These are phyloP conservation scores for Stenodera caucasica DNA, from an alignment of 2,888 invertebrate genomes.

Conservation along the genomic window DNA sequence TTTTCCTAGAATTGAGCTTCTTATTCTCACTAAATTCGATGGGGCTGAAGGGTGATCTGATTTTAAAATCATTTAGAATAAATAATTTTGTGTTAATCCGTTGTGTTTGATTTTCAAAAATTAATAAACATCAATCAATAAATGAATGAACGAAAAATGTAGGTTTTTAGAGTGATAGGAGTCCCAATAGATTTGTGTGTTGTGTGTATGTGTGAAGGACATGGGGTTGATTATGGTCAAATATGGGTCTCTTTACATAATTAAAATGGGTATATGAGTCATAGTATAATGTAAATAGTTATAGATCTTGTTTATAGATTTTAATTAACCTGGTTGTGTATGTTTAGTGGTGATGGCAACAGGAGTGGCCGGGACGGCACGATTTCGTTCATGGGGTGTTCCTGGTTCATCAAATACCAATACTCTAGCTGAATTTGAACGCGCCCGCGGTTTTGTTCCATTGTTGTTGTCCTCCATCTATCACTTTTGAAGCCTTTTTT, in stretches of 20 bases:
- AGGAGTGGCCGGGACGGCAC: conserved; percentile 31
- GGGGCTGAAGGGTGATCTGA: conserved; percentile 39
- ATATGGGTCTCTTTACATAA: neutral
- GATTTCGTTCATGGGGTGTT: conserved; percentile 44
- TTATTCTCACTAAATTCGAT: conserved; percentile 84
- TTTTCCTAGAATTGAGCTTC: conserved; percentile 86
- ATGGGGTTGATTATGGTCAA: neutral
- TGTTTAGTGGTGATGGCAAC: conserved; percentile 35
- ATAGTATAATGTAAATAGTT: conserved; percentile 1
- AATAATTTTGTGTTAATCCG: neutral
- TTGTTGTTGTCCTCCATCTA: conserved; percentile 52
- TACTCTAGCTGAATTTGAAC: conserved; percentile 70
- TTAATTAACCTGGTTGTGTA: conserved; percentile 39
- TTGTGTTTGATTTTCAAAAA: neutral
- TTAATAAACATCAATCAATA: no score
- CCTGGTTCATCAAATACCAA: conserved; percentile 74
- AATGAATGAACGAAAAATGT: no score
- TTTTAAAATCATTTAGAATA: conserved; percentile 11
- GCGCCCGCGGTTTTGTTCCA: conserved; percentile 51
- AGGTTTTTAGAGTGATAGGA: neutral
- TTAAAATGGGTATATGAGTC: conserved; percentile 13
- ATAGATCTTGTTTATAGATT: conserved; percentile 7
- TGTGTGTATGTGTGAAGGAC: neutral
- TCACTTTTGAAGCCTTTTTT: conserved; percentile 10
- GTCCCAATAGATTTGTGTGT: neutral